A percentile compares a stretch with the other conserved stretches of the same genome.
phyloP scores from a whole-genome alignment of 2,888 invertebrate genomes.

The Agrochola circellaris region DNA sequence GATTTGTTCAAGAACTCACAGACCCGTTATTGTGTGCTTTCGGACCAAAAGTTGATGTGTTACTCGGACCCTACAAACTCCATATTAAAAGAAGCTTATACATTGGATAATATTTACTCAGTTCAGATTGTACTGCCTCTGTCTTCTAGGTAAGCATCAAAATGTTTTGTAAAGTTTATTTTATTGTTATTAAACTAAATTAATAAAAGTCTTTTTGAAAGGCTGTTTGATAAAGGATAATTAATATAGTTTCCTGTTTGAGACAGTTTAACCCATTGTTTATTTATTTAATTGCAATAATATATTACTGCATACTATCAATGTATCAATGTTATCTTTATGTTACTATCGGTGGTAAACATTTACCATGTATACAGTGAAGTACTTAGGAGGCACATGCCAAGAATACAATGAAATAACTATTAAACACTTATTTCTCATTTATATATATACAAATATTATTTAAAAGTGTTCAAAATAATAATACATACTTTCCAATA shows the following conservation, averaged over 20 bases:
- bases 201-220: neutral
- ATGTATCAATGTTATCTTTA: conserved; percentile 30
- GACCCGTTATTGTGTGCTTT: conserved; percentile 93
- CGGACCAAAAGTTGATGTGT: conserved; percentile 93
- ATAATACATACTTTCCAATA: neutral
- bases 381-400: conserved; percentile 25
- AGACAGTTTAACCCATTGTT: conserved; percentile 2
- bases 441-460: neutral
- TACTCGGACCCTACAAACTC: conserved; percentile 93
- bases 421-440: conserved; percentile 7
- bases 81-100: conserved; percentile 93
- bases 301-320: conserved; percentile 4
- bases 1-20: conserved; percentile 94
- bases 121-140: conserved; percentile 92
- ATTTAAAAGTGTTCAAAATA: neutral
- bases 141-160: conserved; percentile 82
- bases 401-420: conserved; percentile 24
- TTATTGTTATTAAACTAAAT: neutral
- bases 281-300: neutral
- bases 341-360: conserved; percentile 17
- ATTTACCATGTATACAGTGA: conserved; percentile 9
- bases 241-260: neutral
- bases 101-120: conserved; percentile 92
- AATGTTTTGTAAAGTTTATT: neutral
- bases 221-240: neutral